phyloP scores from a whole-genome alignment of 2,888 invertebrate genomes.

The Doris montereyensis region DNA sequence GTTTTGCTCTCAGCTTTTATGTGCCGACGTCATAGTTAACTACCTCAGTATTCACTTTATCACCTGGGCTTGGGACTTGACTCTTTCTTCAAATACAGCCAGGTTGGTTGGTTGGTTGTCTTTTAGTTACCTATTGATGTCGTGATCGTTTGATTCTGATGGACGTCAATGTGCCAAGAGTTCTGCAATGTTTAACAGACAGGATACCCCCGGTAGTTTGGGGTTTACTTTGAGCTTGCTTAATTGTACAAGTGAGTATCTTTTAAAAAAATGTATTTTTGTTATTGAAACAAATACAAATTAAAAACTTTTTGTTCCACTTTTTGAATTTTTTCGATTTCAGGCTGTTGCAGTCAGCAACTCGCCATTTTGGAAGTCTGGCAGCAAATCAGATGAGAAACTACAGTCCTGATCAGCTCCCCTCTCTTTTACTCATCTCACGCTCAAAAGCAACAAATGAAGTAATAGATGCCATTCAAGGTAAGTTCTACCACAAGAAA shows the following conservation, averaged over 20 bases:
- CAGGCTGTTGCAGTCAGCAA: conserved; percentile 67
- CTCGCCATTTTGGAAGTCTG: conserved; percentile 80
- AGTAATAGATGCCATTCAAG: conserved; percentile 90
- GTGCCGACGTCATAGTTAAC: conserved; percentile 91
- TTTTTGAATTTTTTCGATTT: conserved; percentile 7
- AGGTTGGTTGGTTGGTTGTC: conserved; percentile 78
- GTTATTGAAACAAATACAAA: not conserved
- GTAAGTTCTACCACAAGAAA: too few species aligned
- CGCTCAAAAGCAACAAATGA: conserved; percentile 90
- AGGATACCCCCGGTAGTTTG: too few species aligned
- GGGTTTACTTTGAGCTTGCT: too few species aligned
- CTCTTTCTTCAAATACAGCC: conserved; percentile 87
- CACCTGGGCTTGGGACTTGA: conserved; percentile 98
- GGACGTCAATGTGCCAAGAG: too few species aligned
- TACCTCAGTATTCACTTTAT: conserved; percentile 91
- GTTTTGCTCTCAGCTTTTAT: conserved; percentile 94
- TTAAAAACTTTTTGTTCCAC: not conserved
- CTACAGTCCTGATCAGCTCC: conserved; percentile 89
- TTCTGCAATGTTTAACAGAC: too few species aligned
- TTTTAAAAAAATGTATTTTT: too few species aligned
- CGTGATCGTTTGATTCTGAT: too few species aligned
- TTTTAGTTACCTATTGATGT: too few species aligned
- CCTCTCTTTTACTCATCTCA: conserved; percentile 91
- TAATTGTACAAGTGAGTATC: too few species aligned
- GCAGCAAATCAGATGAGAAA: conserved; percentile 88